Evolutionary conservation across 2,113 vertebrate genomes (phyloP), one percentile per base, ranked within the genome.

Genomic region (Dolichallabes microphthalmus): DNA sequence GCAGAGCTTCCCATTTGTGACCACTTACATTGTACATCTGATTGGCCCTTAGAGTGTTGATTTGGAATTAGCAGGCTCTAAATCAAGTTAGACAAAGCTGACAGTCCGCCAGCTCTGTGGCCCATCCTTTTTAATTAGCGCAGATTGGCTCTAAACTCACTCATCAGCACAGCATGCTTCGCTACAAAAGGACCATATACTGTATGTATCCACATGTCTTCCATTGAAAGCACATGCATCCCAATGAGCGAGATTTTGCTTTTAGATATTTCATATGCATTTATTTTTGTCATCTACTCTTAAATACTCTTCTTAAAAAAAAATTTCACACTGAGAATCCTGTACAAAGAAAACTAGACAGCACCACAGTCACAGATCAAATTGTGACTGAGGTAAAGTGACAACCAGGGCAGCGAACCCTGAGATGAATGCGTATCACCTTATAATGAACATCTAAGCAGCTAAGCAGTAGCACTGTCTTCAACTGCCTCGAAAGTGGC

Each of bases 401-500:
- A 85, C 58, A 76, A 82, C 80, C n/a, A 68, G 75, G 80, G 71
- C 89, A 80, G 82, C 30, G 17, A 88, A 83, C 85, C 82, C 83
- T 86, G 84, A 88, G 35, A 60, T 85, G 86, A 88, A 91, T 82
- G 83, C 73, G 74, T 88, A 86, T 91, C 82, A 86, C 88, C 88
- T 89, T 68, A 84, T 88, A 89, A 91, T 86, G 86, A 87, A 85
- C 88, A 89, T 90, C 84, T 85, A 85, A 85, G 87, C 87, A 89
- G 89, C 85, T 63, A 85, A 88, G 85, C 87, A 91, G 86, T 85
- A 86, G 85, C 87, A 83, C 85, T 76, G 73, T 27, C 50, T 76
- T 76, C 52, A 87, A 68, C 61, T 85, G 88, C 78, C 77, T 90
- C 90, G 77, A 76, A 80, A 89, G 90, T 89, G 76, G 77, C 88